Base-by-base conservation (phyloP, 2,113 vertebrate genomes). In the Siphamia tubifer region DNA sequence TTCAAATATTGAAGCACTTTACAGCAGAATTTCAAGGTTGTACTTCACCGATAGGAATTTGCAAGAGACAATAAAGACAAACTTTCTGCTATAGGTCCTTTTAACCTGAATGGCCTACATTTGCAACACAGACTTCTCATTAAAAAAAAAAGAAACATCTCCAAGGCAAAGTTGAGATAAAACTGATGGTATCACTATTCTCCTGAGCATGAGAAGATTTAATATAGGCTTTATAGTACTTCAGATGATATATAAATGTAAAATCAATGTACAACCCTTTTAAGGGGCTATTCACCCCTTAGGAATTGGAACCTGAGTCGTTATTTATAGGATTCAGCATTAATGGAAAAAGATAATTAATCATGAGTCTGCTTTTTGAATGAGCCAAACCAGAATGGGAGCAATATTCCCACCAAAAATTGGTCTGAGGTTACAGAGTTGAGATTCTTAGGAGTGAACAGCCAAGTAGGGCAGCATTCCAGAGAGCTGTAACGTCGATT, bases 381-480 rank as follows among this genome's bases (percentile, higher is more conserved):
- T 39, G 15, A 66, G 31, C 53, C 19, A 64, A 34, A 45, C 17
- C 16, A 5, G 23, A 38, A 45, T 12, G 8, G 40, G 13, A 24
- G 58, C 39, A 13, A 71, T 21, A 65, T 40, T 77, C 68, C 40
- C 21, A 65, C 35, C 30, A n/a, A 9, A 76, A 72, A 47, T 51
- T 2, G 5, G 20, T 51, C 57, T 66, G 55, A 73, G 60, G 45
- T 80, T 60, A 54, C 28, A 43, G 52, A 62, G 39, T 63, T 65
- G 30, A 45, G 52, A 55, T 67, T 74, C 45, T 69, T 27, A 0
- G 30, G 19, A 23, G 15, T 17, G 42, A 61, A 48, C 56, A 72
- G 65, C 66, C 69, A 79, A 82, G 65, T 76, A 74, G 73, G 68
- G 43, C 69, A 83, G 62, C 69, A 31, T 76, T 84, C 74, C 76